Base-by-base conservation (phyloP, 1,140 invertebrate species). In the Pachypeltis micranthus region DNA sequence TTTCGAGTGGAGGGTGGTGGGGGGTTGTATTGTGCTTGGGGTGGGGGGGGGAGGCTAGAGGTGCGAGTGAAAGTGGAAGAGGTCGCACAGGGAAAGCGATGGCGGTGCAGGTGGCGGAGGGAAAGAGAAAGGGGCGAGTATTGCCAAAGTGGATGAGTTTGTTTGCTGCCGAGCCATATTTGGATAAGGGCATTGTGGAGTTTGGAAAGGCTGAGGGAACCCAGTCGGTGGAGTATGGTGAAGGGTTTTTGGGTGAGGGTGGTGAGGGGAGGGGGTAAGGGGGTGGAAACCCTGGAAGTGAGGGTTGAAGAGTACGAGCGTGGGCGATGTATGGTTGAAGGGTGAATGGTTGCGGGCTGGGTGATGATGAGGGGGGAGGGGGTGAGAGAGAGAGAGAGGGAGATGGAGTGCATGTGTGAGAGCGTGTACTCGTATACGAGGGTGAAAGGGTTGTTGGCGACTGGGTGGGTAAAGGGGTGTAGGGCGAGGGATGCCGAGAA, bases 91-190 rank as follows among this genome's bases (percentile, higher is more conserved):
- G 16, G 31, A 16, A 39, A 39, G 31, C 7, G 31, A 39, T n/a
- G n/a, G n/a, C n/a, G 16, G 31, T 39, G 31, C 31, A 39, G 16
- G 31, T 39, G 31, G 31, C 31, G 31, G 16, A 16, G 31, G 16
- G n/a, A n/a, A n/a, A n/a, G n/a, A n/a, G n/a, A n/a, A n/a, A n/a
- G 31, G 47, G 21, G 47, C 4, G 47, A 21, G 14, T 54, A 54
- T 54, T 54, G 47, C 47, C 47, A 54, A 54, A 54, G 47, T 54
- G 47, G 47, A 54, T 54, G 47, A 54, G 23, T 54, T 54, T 54
- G 47, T 54, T 54, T 54, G 47, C 47, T 54, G 47, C 47, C 14
- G 47, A 54, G 47, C 47, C 47, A 54, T 54, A 54, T 54, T 54
- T 54, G 47, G 14, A 54, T 54, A 54, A 54, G 47, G 47, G 47